Percentiles rank a stretch among this genome's conserved stretches.
phyloP scores from a whole-genome alignment of 2,888 invertebrate species.

The Laspeyria flexula region DNA sequence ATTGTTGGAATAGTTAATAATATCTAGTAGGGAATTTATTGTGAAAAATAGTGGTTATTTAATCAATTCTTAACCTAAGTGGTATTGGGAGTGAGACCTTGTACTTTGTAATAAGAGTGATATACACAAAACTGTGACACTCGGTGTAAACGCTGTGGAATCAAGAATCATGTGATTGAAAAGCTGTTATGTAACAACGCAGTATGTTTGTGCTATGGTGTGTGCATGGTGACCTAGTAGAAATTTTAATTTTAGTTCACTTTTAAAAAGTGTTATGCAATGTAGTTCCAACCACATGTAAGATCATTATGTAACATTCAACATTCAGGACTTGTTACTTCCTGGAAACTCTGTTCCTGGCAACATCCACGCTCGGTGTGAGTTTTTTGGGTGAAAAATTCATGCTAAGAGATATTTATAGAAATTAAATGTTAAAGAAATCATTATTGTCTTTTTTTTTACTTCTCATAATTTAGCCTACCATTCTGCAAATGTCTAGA shows the following conservation, averaged over 20 bases:
- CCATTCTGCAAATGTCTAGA: background rate
- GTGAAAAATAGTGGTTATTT: constrained; percentile 43
- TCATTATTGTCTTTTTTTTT: constrained; percentile 46
- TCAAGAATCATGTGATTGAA: constrained; percentile 74
- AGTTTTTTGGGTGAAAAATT: constrained; percentile 77
- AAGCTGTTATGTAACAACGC: constrained; percentile 73
- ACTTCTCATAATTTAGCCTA: background rate
- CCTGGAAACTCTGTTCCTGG: constrained; percentile 37
- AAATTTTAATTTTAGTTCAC: constrained; percentile 54
- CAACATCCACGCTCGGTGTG: constrained; percentile 62
- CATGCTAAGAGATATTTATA: constrained; percentile 65
- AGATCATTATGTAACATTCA: constrained; percentile 35
- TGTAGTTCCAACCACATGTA: constrained; percentile 51
- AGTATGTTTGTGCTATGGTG: constrained; percentile 60
- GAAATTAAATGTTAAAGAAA: constrained; percentile 65
- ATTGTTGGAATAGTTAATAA: constrained; percentile 39
- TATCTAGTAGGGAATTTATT: constrained; percentile 30
- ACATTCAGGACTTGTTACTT: constrained; percentile 24
- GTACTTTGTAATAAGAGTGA: constrained; percentile 53
- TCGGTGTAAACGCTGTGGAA: constrained; percentile 61
- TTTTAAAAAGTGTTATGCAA: constrained; percentile 55
- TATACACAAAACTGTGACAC: constrained; percentile 49
- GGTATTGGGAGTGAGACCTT: constrained; percentile 60
- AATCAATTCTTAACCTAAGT: constrained; percentile 42
- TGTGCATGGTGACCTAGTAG: constrained; percentile 60